Percentiles rank a stretch among this genome's conserved stretches.
phyloP scores from a whole-genome alignment of 92 coral and sea anemone species.

The Muricea muricata region DNA sequence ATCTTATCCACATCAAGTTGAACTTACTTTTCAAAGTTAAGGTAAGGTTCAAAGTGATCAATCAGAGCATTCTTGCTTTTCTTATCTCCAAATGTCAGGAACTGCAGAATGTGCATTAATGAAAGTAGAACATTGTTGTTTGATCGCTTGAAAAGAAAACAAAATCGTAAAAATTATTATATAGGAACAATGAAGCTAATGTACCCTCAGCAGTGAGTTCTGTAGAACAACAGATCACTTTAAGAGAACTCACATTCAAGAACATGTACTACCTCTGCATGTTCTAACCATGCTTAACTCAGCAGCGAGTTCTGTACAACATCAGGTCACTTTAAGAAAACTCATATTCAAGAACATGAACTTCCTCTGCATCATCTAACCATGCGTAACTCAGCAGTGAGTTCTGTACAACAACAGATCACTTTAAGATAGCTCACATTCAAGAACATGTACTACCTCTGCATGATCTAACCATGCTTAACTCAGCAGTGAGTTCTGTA shows the following conservation, averaged over 20 bases:
- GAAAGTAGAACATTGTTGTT: constrained; percentile 92
- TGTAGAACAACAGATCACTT: too few relatives aligned
- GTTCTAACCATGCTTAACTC: neutral
- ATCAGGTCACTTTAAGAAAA: too few relatives aligned
- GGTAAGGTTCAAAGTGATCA: constrained; percentile 88
- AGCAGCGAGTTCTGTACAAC: too few relatives aligned
- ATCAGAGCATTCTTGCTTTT: constrained; percentile 88
- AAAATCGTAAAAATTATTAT: too few relatives aligned
- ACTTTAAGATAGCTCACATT: too few relatives aligned
- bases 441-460: neutral
- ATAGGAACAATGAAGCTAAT: too few relatives aligned
- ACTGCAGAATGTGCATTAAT: constrained; percentile 96
- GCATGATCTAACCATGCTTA: neutral
- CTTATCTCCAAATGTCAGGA: constrained; percentile 96
- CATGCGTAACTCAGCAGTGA: too few relatives aligned
- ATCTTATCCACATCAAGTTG: neutral
- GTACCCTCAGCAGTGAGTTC: neutral
- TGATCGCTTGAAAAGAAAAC: constrained; percentile 72
- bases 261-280: neutral
- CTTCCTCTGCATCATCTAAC: too few relatives aligned
- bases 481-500: too few relatives aligned
- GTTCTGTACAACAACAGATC: neutral
- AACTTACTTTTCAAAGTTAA: constrained; percentile 94
- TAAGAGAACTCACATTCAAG: too few relatives aligned
- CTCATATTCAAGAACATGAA: too few relatives aligned